Evolutionary conservation across 1,140 invertebrate genomes (phyloP).

Genomic region (Aphelenchoides fujianensis): DNA sequence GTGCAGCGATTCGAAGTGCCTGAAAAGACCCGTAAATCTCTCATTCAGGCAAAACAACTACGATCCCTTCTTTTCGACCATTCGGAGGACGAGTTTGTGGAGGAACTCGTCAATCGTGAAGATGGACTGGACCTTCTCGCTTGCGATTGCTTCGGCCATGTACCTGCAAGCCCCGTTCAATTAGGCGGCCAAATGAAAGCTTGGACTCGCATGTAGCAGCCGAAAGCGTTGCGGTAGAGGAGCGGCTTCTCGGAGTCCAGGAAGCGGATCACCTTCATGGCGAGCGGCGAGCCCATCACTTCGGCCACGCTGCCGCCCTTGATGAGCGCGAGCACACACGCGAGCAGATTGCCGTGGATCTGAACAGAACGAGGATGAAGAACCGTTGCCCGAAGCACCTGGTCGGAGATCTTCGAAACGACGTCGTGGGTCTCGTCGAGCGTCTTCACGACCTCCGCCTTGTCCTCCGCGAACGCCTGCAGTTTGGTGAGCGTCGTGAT

Average conservation of each 20-base stretch:
- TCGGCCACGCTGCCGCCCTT: not conserved
- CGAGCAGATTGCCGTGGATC: not conserved
- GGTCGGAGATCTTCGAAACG: not conserved
- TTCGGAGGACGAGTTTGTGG: not conserved
- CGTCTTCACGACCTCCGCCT: not conserved
- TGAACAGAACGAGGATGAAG: too few species aligned
- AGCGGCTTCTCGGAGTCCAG: not conserved
- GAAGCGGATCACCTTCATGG: not conserved
- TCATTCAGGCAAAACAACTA: not conserved
- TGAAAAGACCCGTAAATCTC: not conserved
- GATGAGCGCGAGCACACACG: not conserved
- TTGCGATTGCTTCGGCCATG: constrained; percentile 19
- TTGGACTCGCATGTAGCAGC: constrained; percentile 1
- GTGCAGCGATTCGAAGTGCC: constrained; percentile 6
- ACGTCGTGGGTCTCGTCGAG: not conserved
- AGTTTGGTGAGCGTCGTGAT: not conserved
- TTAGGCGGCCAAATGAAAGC: too few species aligned
- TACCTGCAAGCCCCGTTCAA: too few species aligned
- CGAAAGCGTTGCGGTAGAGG: not conserved
- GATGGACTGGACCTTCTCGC: not conserved
- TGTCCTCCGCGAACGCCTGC: not conserved
- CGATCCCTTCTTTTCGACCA: constrained; percentile 16
- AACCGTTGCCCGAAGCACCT: too few species aligned
- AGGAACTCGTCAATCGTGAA: constrained; percentile 6
- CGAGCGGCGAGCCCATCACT: not conserved